These are phyloP conservation scores for Rhinophrynus dorsalis DNA, from an alignment of 2,797 vertebrate genomes.

Conservation along the genomic window DNA sequence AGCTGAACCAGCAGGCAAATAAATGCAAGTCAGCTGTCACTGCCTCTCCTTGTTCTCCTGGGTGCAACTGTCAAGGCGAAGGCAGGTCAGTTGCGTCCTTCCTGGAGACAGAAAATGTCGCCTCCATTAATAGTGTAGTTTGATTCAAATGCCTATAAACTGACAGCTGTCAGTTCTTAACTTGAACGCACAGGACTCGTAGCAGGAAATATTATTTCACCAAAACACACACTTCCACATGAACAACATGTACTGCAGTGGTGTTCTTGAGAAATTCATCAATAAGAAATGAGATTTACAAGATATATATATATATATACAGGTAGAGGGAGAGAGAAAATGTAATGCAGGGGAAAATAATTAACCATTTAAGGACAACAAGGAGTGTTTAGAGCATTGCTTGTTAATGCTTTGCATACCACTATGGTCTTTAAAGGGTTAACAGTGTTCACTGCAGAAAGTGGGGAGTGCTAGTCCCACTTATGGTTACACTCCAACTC, in stretches of 20 bases:
- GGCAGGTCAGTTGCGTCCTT: not conserved
- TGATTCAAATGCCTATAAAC: constrained; percentile 35
- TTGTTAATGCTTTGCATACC: too few species aligned
- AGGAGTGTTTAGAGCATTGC: too few species aligned
- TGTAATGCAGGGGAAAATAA: too few species aligned
- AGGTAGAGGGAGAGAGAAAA: too few species aligned
- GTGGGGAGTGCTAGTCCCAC: too few species aligned
- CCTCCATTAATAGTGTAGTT: constrained; percentile 34
- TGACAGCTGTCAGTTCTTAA: constrained; percentile 29
- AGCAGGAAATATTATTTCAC: constrained; percentile 13
- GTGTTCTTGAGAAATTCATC: not conserved
- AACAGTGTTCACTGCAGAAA: too few species aligned
- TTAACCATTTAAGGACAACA: too few species aligned
- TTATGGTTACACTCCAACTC: too few species aligned
- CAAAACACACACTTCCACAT: not conserved
- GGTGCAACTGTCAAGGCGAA: constrained; percentile 9
- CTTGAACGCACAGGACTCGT: constrained; percentile 6
- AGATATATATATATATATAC: too few species aligned
- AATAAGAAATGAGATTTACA: too few species aligned
- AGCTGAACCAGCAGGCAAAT: constrained; percentile 30
- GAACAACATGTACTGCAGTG: not conserved
- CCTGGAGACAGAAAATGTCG: constrained; percentile 2
- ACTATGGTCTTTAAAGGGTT: too few species aligned
- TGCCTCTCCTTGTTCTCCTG: constrained; percentile 20
- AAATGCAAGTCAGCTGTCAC: constrained; percentile 21